These are phyloP conservation scores for Tretioscincus oriximinensis DNA, from an alignment of 2,113 vertebrate genomes.

Conservation along the genomic window DNA sequence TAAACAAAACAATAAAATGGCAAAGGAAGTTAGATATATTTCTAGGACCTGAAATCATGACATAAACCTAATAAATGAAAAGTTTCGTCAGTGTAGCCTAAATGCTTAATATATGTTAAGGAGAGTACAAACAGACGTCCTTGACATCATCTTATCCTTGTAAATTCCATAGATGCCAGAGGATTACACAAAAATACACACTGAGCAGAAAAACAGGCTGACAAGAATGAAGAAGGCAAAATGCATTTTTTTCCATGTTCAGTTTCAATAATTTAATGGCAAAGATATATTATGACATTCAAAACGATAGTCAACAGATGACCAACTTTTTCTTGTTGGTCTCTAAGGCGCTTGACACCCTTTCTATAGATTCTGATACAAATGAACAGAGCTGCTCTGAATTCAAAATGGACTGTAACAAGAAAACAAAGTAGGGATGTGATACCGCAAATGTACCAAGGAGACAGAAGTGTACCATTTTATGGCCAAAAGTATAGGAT, in stretches of 20 bases:
- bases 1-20: constrained; percentile 30
- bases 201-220: constrained; percentile 28
- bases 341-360: too few relatives aligned
- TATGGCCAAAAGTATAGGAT: too few relatives aligned
- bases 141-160: background rate
- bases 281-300: constrained; percentile 47
- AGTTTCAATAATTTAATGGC: constrained; percentile 40
- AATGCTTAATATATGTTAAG: constrained; percentile 39
- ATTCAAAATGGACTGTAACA: too few relatives aligned
- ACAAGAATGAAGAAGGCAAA: background rate
- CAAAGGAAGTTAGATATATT: constrained; percentile 36
- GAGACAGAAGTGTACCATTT: too few relatives aligned
- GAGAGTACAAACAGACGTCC: background rate
- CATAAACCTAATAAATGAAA: constrained; percentile 53
- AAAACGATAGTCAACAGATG: constrained; percentile 32
- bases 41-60: constrained; percentile 35
- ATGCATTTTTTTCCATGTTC: constrained; percentile 42
- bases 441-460: too few relatives aligned
- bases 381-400: too few relatives aligned
- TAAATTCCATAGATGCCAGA: background rate
- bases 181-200: constrained; percentile 23
- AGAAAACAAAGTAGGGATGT: too few relatives aligned
- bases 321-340: too few relatives aligned
- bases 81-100: constrained; percentile 40
- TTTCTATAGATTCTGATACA: too few relatives aligned